Conservation (phyloP, 2,888 invertebrate genomes). For the Mylabris sibirica region DNA sequence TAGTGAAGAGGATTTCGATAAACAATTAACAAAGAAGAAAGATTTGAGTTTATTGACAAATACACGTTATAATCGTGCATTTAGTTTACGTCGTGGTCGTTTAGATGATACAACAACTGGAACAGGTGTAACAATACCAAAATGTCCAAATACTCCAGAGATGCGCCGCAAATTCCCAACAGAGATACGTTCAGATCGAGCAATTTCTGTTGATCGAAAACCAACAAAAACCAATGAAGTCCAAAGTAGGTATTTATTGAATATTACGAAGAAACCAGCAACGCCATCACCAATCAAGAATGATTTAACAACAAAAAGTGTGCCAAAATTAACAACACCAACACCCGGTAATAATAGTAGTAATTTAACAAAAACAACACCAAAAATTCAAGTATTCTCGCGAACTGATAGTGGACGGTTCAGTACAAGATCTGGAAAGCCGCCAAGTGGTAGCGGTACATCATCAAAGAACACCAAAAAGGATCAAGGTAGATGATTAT, state of each 20-base stretch:
- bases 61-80: constrained; percentile 77
- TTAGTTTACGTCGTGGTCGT: constrained; percentile 71
- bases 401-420: constrained; percentile 71
- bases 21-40: constrained; percentile 56
- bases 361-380: constrained; percentile 49
- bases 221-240: constrained; percentile 56
- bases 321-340: constrained; percentile 62
- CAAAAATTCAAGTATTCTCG: constrained; percentile 60
- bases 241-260: constrained; percentile 58
- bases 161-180: constrained; percentile 66
- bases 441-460: constrained; percentile 51
- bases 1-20: constrained; percentile 63
- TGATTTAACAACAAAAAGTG: constrained; percentile 23
- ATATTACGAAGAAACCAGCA: constrained; percentile 50
- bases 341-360: not conserved
- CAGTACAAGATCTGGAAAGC: constrained; percentile 68
- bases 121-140: constrained; percentile 61
- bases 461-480: constrained; percentile 49
- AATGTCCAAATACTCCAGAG: constrained; percentile 71
- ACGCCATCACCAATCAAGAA: constrained; percentile 38
- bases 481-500: constrained; percentile 36
- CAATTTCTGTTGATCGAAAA: constrained; percentile 59
- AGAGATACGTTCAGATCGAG: constrained; percentile 49
- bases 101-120: constrained; percentile 64
- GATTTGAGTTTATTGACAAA: constrained; percentile 60